Evolutionary conservation across 2,113 vertebrate genomes (phyloP), one percentile per base, ranked within the genome.

Genomic region (Menura novaehollandiae): DNA sequence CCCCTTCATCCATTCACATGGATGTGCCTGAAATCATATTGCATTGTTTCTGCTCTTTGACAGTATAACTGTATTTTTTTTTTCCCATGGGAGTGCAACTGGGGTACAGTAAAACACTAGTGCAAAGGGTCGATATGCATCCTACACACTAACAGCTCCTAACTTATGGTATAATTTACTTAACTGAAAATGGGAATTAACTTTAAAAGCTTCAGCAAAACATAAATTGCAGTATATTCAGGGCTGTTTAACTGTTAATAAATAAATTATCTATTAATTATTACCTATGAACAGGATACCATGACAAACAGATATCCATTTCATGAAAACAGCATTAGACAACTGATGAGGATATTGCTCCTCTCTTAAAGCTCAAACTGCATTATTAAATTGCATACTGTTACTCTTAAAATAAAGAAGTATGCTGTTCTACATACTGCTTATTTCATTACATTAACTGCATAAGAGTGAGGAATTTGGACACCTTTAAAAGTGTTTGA

Each of bases 181-280:
- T 75, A n/a, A 47, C 11, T 7, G 7, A 88, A 89, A 89, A 64
- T 15, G 17, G 10, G 58, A 94, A 87, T 89, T 94, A 89, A 79
- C 35, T 74, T 72, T 24, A 75, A 94, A 93, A 81, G 47, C 52
- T 79, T 85, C 79, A 92, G 55, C 15, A 75, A 53, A 24, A 64
- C 24, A 75, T 59, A 56, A 72, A 88, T 72, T 72, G 15, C 41
- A 53, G 20, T 56, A 68, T 35, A 79, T 37, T 59, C 53, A 76
- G 41, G 35, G 32, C 26, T 84, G 21, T 68, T 67, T 69, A 88
- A 84, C 37, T 78, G 21, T 28, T 84, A 89, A 27, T 74, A 80
- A 82, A 95, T 89, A 95, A 96, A 75, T 74, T 22, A 86, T 44
- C 49, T 72, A 81, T 91, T 85, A 88, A 85, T 93, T 95, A 91